Evolutionary conservation across 1,140 invertebrate genomes (phyloP).

Genomic region (Alviniconcha marisindica): DNA sequence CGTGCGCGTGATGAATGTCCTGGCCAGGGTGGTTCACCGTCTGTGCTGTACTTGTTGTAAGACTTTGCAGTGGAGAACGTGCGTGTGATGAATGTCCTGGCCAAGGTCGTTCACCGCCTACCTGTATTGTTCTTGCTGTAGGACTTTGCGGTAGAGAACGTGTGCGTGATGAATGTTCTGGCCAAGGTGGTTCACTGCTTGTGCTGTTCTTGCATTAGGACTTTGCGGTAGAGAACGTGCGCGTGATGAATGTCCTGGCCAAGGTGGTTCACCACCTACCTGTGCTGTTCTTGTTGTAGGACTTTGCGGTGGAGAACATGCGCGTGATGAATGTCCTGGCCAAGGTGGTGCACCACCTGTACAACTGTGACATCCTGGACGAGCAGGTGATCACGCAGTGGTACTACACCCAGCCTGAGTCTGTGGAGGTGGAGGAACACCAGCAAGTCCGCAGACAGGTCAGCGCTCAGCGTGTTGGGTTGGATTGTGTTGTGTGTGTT

Average conservation of each 20-base stretch:
- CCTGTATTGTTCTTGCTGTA: no score
- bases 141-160: slow-evolving; percentile 50
- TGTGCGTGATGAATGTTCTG: slow-evolving; percentile 69
- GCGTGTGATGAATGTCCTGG: background rate
- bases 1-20: background rate
- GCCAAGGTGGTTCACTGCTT: slow-evolving; percentile 84
- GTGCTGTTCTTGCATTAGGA: no score
- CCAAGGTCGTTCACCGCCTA: no score
- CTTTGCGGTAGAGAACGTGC: no score
- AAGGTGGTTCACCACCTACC: background rate
- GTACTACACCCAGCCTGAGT: slow-evolving; percentile 80
- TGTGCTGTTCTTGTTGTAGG: slow-evolving; percentile 40
- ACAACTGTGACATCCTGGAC: slow-evolving; percentile 87
- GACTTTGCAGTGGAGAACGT: background rate
- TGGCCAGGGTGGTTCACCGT: background rate
- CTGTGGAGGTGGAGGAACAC: slow-evolving; percentile 72
- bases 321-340: slow-evolving; percentile 72
- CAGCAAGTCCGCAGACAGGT: slow-evolving; percentile 65
- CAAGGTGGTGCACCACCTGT: slow-evolving; percentile 85
- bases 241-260: no score
- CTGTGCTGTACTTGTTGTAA: background rate
- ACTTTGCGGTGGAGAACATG: slow-evolving; percentile 45
- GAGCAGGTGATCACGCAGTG: slow-evolving; percentile 89
- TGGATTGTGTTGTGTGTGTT: background rate
- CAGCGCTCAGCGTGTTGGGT: background rate